Base-by-base conservation (phyloP, 2,113 vertebrate genomes). In the Sorex araneus region DNA sequence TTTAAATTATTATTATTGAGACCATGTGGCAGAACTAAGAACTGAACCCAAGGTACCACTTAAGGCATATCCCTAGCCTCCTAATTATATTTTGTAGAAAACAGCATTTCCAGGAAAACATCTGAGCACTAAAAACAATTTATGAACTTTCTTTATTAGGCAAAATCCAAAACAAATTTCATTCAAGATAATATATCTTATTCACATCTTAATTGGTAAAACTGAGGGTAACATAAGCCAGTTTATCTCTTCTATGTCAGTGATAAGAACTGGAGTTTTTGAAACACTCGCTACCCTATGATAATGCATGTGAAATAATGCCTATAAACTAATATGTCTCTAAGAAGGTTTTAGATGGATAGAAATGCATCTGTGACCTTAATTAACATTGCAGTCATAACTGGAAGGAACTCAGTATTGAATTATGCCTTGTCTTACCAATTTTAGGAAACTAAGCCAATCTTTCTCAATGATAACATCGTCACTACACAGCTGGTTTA, bases 401-500 rank as follows among this genome's bases (percentile, higher is more conserved):
- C 0, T 32, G 60, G 71, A 54, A 23, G 84, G 54, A 64, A 70
- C 78, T 87, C 23, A 40, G 40, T 32, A 76, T n/a, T n/a, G 50
- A 84, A 73, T 28, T 85, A 80, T 73, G 67, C 34, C 66, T 77
- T 77, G 86, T 91, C 89, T 94, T 88, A 94, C 92, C 87, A 89
- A 95, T 90, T 94, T 94, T 87, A 82, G 84, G 77, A 83, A 88
- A 93, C 69, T 64, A 97, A 92, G 79, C 28, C 93, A 83, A 77
- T 84, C 84, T 92, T 96, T 40, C 96, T 84, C 89, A 80, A 85
- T 40, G 28, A 76, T 76, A 95, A 94, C 83, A 97, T 90, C 94
- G 94, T 97, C 90, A 92, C 75, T 93, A 96, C 64, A 76, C 94
- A 96, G 93, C 57, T 97, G 89, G 95, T 97, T 97, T 97, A 97